phyloP scores from a whole-genome alignment of 2,888 invertebrate species.

The Sylvicola cinctus region DNA sequence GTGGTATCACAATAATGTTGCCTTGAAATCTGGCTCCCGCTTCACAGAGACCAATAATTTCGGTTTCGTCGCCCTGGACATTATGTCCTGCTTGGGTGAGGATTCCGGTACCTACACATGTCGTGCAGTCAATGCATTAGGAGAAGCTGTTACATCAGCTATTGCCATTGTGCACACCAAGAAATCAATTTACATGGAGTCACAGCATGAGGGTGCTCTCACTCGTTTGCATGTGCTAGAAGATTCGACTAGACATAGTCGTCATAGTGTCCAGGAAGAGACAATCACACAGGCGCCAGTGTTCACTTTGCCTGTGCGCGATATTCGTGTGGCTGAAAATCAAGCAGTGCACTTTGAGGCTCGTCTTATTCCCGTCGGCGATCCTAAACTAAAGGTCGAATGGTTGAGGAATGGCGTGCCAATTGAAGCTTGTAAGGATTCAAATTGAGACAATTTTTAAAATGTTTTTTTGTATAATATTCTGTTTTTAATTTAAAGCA shows the following conservation, averaged over 20 bases:
- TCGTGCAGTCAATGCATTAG: slow-evolving; percentile 75
- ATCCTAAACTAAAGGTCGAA: slow-evolving; percentile 77
- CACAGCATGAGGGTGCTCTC: slow-evolving; percentile 72
- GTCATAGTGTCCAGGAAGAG: slow-evolving; percentile 55
- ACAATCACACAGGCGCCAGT: slow-evolving; percentile 70
- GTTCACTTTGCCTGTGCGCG: slow-evolving; percentile 79
- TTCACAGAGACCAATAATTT: slow-evolving; percentile 94
- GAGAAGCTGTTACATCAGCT: slow-evolving; percentile 84
- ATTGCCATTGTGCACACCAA: slow-evolving; percentile 63
- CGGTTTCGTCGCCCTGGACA: slow-evolving; percentile 92
- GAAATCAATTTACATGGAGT: slow-evolving; percentile 70
- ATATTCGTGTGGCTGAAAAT: slow-evolving; percentile 69
- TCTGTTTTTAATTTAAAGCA: slow-evolving; percentile 28
- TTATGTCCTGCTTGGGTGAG: slow-evolving; percentile 86
- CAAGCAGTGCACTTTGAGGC: slow-evolving; percentile 90
- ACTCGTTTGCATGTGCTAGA: slow-evolving; percentile 65
- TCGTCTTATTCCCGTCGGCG: slow-evolving; percentile 82
- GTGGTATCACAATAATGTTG: slow-evolving; percentile 85
- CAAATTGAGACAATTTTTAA: neutral
- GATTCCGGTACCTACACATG: slow-evolving; percentile 94
- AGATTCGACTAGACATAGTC: slow-evolving; percentile 53
- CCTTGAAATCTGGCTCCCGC: slow-evolving; percentile 80
- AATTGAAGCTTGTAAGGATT: slow-evolving; percentile 59
- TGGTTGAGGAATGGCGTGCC: slow-evolving; percentile 86
- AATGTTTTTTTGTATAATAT: neutral